Conservation (phyloP, 2,797 vertebrate genomes). For the Capromys pilorides region DNA sequence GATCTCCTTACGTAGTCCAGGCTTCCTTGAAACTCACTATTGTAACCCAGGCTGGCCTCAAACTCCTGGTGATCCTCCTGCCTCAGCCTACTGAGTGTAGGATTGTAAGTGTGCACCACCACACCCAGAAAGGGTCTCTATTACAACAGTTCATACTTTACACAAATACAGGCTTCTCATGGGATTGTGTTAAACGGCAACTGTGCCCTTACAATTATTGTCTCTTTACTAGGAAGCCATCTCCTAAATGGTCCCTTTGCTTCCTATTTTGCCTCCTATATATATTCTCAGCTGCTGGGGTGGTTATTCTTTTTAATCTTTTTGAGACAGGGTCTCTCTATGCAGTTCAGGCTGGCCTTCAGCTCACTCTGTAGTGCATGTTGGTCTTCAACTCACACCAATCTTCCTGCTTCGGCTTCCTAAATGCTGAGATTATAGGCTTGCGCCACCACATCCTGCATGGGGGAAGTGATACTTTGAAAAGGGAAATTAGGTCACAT, state of each 20-base stretch:
- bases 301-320: neutral
- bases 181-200: neutral
- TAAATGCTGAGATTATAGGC: too few relatives aligned
- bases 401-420: too few relatives aligned
- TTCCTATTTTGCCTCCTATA: neutral
- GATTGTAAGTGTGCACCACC: neutral
- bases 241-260: constrained; percentile 19
- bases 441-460: too few relatives aligned
- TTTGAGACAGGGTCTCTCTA: too few relatives aligned
- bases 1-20: neutral
- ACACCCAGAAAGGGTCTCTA: neutral
- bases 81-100: neutral
- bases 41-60: neutral
- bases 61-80: neutral
- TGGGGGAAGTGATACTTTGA: neutral
- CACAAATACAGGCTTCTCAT: neutral
- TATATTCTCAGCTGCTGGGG: neutral
- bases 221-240: neutral
- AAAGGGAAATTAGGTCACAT: neutral
- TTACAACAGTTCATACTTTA: neutral
- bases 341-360: too few relatives aligned
- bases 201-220: constrained; percentile 10
- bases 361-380: too few relatives aligned
- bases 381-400: too few relatives aligned
- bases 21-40: too few relatives aligned